Evolutionary conservation across 2,113 vertebrate species (phyloP), one percentile per base, ranked within the genome.

Genomic region (Kryptolebias marmoratus): DNA sequence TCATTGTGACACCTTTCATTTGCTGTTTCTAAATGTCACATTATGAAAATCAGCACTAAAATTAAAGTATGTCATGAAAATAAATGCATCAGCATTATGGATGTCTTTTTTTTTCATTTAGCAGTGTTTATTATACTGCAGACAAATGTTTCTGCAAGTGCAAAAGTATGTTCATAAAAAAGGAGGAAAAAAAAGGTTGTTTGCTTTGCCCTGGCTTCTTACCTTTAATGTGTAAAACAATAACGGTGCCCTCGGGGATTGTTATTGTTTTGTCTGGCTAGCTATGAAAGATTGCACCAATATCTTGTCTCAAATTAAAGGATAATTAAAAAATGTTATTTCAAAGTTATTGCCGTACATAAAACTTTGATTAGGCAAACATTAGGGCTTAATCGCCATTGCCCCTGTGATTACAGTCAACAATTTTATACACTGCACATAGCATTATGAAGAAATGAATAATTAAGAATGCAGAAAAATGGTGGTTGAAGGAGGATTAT

Each of bases 241-340:
- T 87, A 89, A 79, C 30, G 48, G 71, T 80, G 73, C 93, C 87
- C 84, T 28, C 31, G 86, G 91, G 90, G 77, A 81, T 75, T 48
- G 59, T 87, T 88, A 89, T 93, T 93, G 89, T 91, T 92, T 86
- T 81, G 80, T 91, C 90, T 89, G 93, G 86, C 88, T 93, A 93
- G 88, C 93, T 93, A 90, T 95, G 94, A 96, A 94, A 94, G 93
- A 96, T 96, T 94, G 92, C 94, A 93, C 89, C 94, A 95, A 95
- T 96, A 95, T 95, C 93, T 88, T 89, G 88, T 94, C 95, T 95
- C 95, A 94, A 95, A 97, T 97, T 94, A 96, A 96, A 95, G 96
- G 93, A 95, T 98, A 97, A 98, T 96, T 95, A 98, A 96, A 97
- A 97, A 96, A 96, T 96, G 95, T 97, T 97, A 95, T 96, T 97